phyloP scores from a whole-genome alignment of 2,888 invertebrate species.

The Euspilapteryx auroguttella region DNA sequence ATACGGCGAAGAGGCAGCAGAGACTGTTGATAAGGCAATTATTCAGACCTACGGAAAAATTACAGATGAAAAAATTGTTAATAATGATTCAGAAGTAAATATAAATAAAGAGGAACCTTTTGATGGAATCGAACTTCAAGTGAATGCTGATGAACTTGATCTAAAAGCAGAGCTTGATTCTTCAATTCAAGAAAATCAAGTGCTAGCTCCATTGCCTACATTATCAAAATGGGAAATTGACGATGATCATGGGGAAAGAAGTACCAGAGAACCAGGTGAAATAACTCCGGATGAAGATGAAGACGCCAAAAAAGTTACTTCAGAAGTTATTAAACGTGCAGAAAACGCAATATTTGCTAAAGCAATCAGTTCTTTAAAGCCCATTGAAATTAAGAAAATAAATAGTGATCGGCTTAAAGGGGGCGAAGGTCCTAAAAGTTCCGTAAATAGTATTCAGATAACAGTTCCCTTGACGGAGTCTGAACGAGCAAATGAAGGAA shows the following conservation, averaged over 20 bases:
- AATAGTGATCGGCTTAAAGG: conserved; percentile 69
- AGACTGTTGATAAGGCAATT: conserved; percentile 59
- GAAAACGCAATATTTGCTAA: conserved; percentile 92
- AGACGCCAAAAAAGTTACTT: conserved; percentile 72
- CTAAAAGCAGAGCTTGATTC: conserved; percentile 51
- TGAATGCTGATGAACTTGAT: conserved; percentile 54
- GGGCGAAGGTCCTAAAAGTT: conserved; percentile 30
- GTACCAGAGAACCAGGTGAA: conserved; percentile 45
- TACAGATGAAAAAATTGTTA: too few species aligned
- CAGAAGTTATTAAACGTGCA: conserved; percentile 86
- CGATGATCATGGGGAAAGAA: conserved; percentile 46
- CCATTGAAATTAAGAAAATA: conserved; percentile 76
- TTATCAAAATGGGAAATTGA: conserved; percentile 90
- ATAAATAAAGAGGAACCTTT: conserved; percentile 53
- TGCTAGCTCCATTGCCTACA: conserved; percentile 75
- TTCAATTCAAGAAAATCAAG: conserved; percentile 46
- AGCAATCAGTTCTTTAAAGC: conserved; percentile 78
- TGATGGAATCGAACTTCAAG: conserved; percentile 62
- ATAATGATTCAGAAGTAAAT: conserved; percentile 18
- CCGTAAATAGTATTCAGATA: conserved; percentile 54
- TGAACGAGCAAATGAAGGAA: conserved; percentile 44
- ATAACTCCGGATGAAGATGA: conserved; percentile 50
- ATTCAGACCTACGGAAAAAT: conserved; percentile 61
- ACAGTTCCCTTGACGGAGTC: conserved; percentile 54
- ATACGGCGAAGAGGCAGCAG: conserved; percentile 56